Percentiles rank a stretch among this genome's conserved stretches.
These are phyloP conservation scores for Agrochola lota DNA, from an alignment of 2,888 invertebrate genomes.

Conservation along the genomic window DNA sequence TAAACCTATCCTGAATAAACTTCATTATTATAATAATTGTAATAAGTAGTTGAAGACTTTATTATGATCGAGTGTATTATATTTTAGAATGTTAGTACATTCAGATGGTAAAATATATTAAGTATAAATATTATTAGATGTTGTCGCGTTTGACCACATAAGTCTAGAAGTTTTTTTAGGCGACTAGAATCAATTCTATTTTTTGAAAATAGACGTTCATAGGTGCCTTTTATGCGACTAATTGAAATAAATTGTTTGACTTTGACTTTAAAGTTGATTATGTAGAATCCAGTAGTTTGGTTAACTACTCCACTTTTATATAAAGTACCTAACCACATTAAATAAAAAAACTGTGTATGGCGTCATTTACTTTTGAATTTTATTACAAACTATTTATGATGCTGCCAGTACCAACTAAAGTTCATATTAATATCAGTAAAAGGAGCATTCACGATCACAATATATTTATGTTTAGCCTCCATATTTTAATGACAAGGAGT, in stretches of 20 bases:
- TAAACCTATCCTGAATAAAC: slow-evolving; percentile 30
- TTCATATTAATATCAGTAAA: slow-evolving; percentile 30
- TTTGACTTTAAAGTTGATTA: neutral
- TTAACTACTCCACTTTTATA: neutral
- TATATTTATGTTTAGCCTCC: slow-evolving; percentile 19
- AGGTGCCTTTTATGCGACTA: no score
- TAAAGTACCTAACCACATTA: neutral
- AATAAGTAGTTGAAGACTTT: slow-evolving; percentile 4
- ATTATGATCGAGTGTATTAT: slow-evolving; percentile 15
- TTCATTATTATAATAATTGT: slow-evolving; percentile 26
- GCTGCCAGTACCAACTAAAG: slow-evolving; percentile 11
- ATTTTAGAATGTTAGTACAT: slow-evolving; percentile 26
- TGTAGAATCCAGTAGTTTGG: neutral
- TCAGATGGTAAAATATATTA: neutral
- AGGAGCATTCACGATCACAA: slow-evolving; percentile 19
- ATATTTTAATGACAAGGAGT: slow-evolving; percentile 15
- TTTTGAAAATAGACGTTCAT: no score
- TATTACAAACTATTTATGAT: neutral
- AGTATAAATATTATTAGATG: neutral
- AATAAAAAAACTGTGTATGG: neutral
- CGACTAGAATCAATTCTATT: no score
- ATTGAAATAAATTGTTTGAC: no score
- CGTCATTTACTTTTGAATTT: neutral
- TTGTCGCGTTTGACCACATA: neutral
- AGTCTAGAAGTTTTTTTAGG: no score